Percentiles rank a stretch among this genome's conserved stretches.
These are phyloP conservation scores for Pseudochirops corinnae DNA, from an alignment of 2,797 vertebrate genomes.

Conservation along the genomic window DNA sequence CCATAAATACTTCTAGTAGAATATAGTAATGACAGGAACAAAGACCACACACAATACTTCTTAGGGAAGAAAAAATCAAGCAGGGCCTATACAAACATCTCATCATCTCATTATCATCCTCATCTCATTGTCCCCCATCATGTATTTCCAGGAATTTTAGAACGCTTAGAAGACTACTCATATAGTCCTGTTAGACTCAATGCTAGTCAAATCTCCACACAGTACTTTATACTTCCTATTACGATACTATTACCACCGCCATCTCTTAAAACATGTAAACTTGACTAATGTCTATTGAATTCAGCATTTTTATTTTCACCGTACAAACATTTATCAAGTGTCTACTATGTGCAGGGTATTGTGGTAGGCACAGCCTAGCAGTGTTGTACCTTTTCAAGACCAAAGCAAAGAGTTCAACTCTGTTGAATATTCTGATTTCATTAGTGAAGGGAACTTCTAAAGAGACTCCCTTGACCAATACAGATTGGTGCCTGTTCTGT, in stretches of 20 bases:
- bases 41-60: neutral
- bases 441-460: neutral
- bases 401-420: neutral
- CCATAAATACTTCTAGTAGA: neutral
- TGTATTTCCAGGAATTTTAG: neutral
- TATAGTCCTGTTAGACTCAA: neutral
- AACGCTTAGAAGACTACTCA: neutral
- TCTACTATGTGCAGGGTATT: neutral
- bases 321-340: slow-evolving; percentile 29
- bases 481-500: neutral
- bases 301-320: neutral
- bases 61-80: neutral
- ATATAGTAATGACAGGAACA: neutral
- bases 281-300: neutral
- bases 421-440: neutral
- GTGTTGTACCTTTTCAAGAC: neutral
- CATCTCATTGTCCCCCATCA: neutral
- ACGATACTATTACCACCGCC: neutral
- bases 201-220: neutral
- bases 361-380: neutral
- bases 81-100: neutral
- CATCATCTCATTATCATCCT: no score
- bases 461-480: neutral
- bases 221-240: neutral
- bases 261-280: neutral